phyloP scores from a whole-genome alignment of 1,140 invertebrate genomes.

The Akabosia matsudoensis region DNA sequence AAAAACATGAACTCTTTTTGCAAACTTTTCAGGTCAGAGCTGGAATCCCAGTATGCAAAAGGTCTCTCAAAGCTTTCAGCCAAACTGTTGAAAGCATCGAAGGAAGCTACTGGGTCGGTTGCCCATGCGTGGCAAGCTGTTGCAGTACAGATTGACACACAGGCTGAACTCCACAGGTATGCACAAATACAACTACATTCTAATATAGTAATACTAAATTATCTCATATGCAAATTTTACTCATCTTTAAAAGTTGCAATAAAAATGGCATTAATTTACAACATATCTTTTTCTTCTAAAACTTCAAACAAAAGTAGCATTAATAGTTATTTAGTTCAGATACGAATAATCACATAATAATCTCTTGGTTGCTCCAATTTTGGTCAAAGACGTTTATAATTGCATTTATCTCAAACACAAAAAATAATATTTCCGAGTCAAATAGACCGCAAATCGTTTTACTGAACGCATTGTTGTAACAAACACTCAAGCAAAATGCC shows the following conservation, averaged over 20 bases:
- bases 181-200: conserved; percentile 22
- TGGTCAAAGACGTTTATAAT: no score
- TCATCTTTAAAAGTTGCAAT: not conserved
- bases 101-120: conserved; percentile 72
- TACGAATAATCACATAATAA: no score
- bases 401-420: no score
- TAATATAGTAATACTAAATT: not conserved
- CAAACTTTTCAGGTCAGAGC: conserved; percentile 66
- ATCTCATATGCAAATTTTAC: not conserved
- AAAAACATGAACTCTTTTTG: conserved; percentile 48
- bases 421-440: no score
- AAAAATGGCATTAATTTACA: not conserved
- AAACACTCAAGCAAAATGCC: no score
- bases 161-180: conserved; percentile 79
- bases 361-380: no score
- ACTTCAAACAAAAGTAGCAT: no score
- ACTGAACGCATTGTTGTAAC: no score
- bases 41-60: conserved; percentile 85
- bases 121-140: conserved; percentile 85
- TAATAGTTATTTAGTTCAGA: no score
- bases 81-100: conserved; percentile 75
- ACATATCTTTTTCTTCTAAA: no score
- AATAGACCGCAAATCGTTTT: no score
- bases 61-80: conserved; percentile 77
- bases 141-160: conserved; percentile 82